phyloP scores from a whole-genome alignment of 2,113 vertebrate species.

The Vulpes vulpes region DNA sequence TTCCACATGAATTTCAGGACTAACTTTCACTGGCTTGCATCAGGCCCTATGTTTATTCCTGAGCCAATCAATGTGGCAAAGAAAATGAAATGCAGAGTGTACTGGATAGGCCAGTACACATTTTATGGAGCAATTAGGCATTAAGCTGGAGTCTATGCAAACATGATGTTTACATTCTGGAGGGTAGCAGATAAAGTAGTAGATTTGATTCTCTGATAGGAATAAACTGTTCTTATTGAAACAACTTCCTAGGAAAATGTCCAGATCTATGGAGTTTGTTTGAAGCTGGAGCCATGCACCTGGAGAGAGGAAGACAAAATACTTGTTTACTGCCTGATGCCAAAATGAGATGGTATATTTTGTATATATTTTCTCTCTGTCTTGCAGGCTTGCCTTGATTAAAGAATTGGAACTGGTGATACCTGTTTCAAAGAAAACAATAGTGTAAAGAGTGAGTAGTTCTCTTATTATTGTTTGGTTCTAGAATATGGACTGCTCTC shows the following conservation, averaged over 20 bases:
- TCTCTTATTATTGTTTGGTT: not conserved
- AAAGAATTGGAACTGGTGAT: not conserved
- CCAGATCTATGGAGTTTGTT: constrained; percentile 14
- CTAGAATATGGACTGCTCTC: not conserved
- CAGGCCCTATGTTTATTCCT: not conserved
- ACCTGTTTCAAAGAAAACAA: constrained; percentile 22
- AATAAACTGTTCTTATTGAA: not conserved
- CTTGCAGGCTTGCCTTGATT: constrained; percentile 51
- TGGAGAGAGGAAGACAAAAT: constrained; percentile 22
- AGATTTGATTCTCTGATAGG: not conserved
- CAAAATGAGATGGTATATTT: constrained; percentile 29
- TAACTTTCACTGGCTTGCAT: not conserved
- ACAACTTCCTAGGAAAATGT: constrained; percentile 23
- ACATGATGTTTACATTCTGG: not conserved
- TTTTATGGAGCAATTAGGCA: not conserved
- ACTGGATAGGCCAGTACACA: not conserved
- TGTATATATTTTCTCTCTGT: constrained; percentile 56
- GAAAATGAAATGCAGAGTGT: not conserved
- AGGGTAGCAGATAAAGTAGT: not conserved
- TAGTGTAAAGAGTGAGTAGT: constrained; percentile 66
- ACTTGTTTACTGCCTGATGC: constrained; percentile 43
- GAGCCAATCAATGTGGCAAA: not conserved
- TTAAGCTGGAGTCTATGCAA: not conserved
- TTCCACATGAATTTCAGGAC: not conserved
- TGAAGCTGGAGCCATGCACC: constrained; percentile 19